Conservation (phyloP, 2,797 vertebrate species). For the Leptatherina wallacei region DNA sequence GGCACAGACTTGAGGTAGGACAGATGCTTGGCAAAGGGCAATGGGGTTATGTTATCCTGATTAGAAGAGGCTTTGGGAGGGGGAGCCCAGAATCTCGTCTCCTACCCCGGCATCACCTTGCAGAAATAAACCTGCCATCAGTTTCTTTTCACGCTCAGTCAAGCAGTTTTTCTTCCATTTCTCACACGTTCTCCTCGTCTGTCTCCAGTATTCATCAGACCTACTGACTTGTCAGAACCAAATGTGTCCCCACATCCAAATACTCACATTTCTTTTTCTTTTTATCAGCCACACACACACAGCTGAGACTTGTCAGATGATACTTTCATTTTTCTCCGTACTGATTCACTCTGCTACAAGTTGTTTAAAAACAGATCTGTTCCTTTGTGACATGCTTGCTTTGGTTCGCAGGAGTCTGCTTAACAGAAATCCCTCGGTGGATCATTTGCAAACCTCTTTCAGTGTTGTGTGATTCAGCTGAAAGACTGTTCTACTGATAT, state of each 20-base stretch:
- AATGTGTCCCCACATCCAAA: conserved; percentile 47
- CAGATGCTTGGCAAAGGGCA: conserved; percentile 78
- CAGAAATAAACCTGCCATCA: conserved; percentile 46
- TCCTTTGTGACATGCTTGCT: conserved; percentile 50
- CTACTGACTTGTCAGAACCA: conserved; percentile 13
- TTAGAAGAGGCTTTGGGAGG: conserved; percentile 63
- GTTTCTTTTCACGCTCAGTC: conserved; percentile 22
- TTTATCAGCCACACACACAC: conserved; percentile 54
- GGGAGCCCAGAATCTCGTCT: conserved; percentile 61
- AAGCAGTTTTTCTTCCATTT: conserved; percentile 11
- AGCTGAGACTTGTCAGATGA: conserved; percentile 33
- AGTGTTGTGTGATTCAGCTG: conserved; percentile 24
- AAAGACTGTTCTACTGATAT: conserved; percentile 19
- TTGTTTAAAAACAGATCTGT: conserved; percentile 52
- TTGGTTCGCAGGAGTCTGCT: conserved; percentile 30
- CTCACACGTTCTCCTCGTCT: conserved; percentile 14
- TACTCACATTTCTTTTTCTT: conserved; percentile 29
- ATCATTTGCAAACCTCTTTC: conserved; percentile 21
- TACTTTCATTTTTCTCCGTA: conserved; percentile 37
- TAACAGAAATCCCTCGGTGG: conserved; percentile 39
- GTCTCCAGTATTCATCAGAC: conserved; percentile 28
- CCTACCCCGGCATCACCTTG: conserved; percentile 62
- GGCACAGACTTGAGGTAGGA: conserved; percentile 72
- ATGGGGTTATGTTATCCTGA: conserved; percentile 78
- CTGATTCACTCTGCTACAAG: conserved; percentile 52